Evolutionary conservation across 2,888 invertebrate genomes (phyloP).

Genomic region (Ametastegia equiseti): DNA sequence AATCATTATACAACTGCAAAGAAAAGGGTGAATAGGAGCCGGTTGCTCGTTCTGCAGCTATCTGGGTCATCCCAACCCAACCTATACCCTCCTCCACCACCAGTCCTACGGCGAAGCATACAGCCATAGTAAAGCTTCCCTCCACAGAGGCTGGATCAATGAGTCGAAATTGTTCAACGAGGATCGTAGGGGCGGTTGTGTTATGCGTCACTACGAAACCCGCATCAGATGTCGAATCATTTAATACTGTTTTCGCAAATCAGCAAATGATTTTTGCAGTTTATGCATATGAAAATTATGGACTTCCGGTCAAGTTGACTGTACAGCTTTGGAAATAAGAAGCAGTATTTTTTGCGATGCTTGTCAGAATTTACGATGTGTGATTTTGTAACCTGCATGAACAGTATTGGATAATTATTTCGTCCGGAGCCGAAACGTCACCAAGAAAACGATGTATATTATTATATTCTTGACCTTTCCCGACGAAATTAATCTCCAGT

Average conservation of each 20-base stretch:
- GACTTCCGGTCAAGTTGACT: no score
- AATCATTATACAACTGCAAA: conserved; percentile 61
- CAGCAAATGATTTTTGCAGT: neutral
- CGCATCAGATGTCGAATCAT: neutral
- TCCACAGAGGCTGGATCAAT: conserved; percentile 38
- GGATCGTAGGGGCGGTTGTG: conserved; percentile 37
- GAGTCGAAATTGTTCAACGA: conserved; percentile 35
- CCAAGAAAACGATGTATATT: no score
- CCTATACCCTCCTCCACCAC: no score
- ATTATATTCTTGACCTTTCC: no score
- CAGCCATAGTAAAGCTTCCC: conserved; percentile 49
- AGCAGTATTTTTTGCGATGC: no score
- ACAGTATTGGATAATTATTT: no score
- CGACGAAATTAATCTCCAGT: no score
- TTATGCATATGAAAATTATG: neutral
- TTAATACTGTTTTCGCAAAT: no score
- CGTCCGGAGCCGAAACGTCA: no score
- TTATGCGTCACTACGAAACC: conserved; percentile 35
- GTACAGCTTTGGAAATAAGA: no score
- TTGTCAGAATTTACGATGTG: no score
- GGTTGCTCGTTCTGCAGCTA: conserved; percentile 50
- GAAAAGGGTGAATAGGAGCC: conserved; percentile 55
- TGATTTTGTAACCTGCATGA: no score
- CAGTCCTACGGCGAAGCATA: conserved; percentile 51
- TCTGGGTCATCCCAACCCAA: conserved; percentile 57